These are phyloP conservation scores for Eonycteris spelaea DNA, from an alignment of 2,113 vertebrate species.

Conservation along the genomic window DNA sequence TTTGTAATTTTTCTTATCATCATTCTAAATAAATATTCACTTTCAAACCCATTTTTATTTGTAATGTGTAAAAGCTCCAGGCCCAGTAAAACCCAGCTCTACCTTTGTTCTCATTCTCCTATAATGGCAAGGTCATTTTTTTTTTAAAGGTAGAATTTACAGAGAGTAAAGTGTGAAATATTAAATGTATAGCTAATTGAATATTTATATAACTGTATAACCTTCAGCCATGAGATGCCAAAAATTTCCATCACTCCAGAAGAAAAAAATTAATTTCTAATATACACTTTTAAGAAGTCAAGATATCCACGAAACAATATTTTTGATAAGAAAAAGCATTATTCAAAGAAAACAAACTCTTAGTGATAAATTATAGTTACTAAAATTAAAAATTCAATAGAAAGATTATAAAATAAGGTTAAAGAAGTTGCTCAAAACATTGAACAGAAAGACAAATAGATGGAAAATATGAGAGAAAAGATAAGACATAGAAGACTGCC, in stretches of 20 bases:
- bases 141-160: background rate
- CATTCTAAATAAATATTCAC: background rate
- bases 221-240: background rate
- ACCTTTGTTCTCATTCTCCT: background rate
- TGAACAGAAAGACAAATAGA: background rate
- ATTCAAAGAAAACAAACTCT: background rate
- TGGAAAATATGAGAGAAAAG: background rate
- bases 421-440: background rate
- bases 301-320: background rate
- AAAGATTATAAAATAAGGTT: background rate
- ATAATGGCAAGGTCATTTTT: background rate
- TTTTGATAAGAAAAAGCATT: background rate
- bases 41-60: background rate
- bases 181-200: background rate
- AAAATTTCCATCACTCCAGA: background rate
- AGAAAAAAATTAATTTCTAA: background rate
- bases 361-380: background rate
- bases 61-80: background rate
- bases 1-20: background rate
- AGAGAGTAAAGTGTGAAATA: background rate
- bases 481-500: background rate
- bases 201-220: background rate
- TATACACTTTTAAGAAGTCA: background rate
- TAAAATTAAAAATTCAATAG: background rate
- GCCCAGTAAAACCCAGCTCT: background rate